phyloP scores from a whole-genome alignment of 2,888 invertebrate genomes.

The Acleris holmiana region DNA sequence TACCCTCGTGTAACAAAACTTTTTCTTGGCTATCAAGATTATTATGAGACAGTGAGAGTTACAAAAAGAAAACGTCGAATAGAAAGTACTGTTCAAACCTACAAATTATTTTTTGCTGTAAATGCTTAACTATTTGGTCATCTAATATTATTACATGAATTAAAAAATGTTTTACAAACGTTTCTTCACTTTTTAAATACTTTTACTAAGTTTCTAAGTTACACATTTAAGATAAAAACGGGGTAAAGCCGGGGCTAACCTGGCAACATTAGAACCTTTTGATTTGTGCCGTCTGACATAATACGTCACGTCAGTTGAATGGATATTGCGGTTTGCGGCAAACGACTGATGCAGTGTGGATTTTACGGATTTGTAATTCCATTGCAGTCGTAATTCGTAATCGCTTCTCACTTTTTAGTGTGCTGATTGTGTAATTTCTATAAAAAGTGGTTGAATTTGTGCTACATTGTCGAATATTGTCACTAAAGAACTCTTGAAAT shows the following conservation, averaged over 20 bases:
- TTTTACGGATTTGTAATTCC: constrained; percentile 53
- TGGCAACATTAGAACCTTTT: constrained; percentile 32
- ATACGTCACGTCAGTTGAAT: constrained; percentile 60
- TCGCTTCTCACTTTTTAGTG: constrained; percentile 62
- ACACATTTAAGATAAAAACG: not conserved
- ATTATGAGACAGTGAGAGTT: no score
- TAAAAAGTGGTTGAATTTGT: constrained; percentile 38
- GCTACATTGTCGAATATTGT: constrained; percentile 31
- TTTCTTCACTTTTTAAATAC: no score
- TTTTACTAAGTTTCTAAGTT: no score
- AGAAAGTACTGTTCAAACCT: no score
- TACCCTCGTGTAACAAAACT: no score
- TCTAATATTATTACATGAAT: no score
- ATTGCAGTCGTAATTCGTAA: constrained; percentile 51
- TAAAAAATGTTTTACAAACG: no score
- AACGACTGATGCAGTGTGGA: constrained; percentile 48
- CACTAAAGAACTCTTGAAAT: constrained; percentile 42
- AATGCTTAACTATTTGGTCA: no score
- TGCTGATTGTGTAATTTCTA: constrained; percentile 53
- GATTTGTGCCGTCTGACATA: constrained; percentile 36
- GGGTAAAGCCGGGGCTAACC: not conserved
- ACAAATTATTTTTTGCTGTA: no score
- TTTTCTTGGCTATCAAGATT: no score
- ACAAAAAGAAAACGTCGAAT: no score
- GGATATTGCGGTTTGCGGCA: constrained; percentile 67